Percentiles rank a stretch among this genome's conserved stretches.
Evolutionary conservation across 1,140 invertebrate genomes (phyloP).

Genomic region (Saccostrea glomerata): DNA sequence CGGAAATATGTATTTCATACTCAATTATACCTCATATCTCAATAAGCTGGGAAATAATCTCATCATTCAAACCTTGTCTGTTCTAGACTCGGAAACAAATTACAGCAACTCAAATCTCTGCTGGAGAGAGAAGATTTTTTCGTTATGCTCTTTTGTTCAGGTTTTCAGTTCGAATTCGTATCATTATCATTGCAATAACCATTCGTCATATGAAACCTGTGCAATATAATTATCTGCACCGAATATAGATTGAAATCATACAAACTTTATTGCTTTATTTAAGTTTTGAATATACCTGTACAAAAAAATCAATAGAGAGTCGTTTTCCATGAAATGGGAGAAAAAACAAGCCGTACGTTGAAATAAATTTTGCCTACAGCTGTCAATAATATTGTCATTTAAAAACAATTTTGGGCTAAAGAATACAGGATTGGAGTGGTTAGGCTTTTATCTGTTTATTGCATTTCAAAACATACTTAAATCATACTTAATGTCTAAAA

Average conservation of each 20-base stretch:
- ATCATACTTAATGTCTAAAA: too few relatives aligned
- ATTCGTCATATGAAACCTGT: background rate
- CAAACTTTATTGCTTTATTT: background rate
- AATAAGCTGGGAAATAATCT: background rate
- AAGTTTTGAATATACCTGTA: background rate
- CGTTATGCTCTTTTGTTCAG: too few relatives aligned
- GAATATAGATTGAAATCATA: background rate
- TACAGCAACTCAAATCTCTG: background rate
- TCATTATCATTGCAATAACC: too few relatives aligned
- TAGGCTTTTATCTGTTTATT: background rate
- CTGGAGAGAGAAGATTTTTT: too few relatives aligned
- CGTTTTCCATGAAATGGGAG: background rate
- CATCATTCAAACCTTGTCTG: background rate
- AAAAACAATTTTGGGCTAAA: background rate
- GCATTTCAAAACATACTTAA: background rate
- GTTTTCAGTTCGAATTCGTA: too few relatives aligned
- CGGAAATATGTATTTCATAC: background rate
- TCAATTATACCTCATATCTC: background rate
- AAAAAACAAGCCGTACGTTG: background rate
- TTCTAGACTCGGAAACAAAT: background rate
- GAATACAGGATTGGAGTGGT: background rate
- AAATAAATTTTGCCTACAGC: background rate
- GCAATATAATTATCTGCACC: background rate
- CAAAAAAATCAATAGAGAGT: background rate
- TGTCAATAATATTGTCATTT: background rate